Base-by-base conservation (phyloP, 2,113 vertebrate species). In the Tor tambroides region DNA sequence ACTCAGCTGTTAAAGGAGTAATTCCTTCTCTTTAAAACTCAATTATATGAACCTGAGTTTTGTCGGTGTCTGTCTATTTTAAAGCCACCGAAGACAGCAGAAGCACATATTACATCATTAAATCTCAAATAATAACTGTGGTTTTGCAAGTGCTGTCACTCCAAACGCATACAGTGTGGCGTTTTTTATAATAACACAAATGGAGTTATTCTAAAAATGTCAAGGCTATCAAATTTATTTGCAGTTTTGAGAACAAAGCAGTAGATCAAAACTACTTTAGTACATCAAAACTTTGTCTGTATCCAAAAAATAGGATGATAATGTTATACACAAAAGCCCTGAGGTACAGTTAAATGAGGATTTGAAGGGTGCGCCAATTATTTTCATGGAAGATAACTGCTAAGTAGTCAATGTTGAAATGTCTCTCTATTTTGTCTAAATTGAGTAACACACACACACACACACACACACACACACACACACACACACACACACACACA, bases 1-100 rank as follows among this genome's bases (percentile, higher is more conserved):
- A 63, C 56, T 80, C 56, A 63, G 80, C 35, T 67, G 59, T 82
- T 82, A 77, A 78, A 77, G 30, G 38, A 85, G 32, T 15, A 35
- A 49, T 49, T 30, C 32, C n/a, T n/a, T 46, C 38, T 46, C n/a
- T 81, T 81, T 65, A 67, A 82, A 82, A 82, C 38, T 82, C 38
- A 69, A 49, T 83, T 83, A 83, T 49, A 83, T 23, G 4, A 61
- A 80, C 17, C 49, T 32, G 17, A 28, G 35, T 76, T 76, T 17
- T 49, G 26, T 49, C 41, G 7, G 28, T 23, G 21, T 38, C 14
- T 63, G 11, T 43, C n/a, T 2, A n/a, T 63, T 63, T 63, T 81
- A 38, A 69, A 83, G 61, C 21, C 56, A 63, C 19, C 3, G 15
- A 71, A 46, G 8, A 49, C 43, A 83, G 61, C n/a, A 46, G 59